Evolutionary conservation across 2,888 invertebrate species (phyloP).

Genomic region (Carcina quercana): DNA sequence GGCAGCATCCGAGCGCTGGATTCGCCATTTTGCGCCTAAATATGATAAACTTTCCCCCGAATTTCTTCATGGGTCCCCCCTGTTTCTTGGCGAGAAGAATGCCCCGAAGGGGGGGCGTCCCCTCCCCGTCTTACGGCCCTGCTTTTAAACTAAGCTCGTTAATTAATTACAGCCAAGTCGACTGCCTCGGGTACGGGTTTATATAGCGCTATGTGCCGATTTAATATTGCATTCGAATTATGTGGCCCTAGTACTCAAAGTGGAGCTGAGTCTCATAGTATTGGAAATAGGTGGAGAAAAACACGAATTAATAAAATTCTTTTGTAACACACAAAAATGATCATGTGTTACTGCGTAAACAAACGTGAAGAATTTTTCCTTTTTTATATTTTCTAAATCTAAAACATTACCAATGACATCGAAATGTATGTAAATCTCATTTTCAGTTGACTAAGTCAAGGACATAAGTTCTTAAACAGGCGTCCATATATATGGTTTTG

Average conservation of each 20-base stretch:
- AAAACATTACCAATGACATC: no score
- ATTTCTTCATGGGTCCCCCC: slow-evolving; percentile 60
- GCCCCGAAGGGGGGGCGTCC: slow-evolving; percentile 28
- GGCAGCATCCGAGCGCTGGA: slow-evolving; percentile 68
- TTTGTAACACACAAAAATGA: no score
- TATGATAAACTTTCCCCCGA: slow-evolving; percentile 75
- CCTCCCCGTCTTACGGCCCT: slow-evolving; percentile 71
- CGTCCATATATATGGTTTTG: no score
- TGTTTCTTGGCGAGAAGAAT: slow-evolving; percentile 44
- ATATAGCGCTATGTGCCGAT: slow-evolving; percentile 67
- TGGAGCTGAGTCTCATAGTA: no score
- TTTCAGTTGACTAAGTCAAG: no score
- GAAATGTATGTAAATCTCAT: no score
- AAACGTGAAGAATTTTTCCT: no score
- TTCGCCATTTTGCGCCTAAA: slow-evolving; percentile 75
- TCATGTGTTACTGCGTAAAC: no score
- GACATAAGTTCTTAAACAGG: no score
- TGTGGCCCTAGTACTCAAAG: slow-evolving; percentile 9
- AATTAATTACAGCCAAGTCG: slow-evolving; percentile 75
- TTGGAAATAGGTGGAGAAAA: no score
- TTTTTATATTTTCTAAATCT: no score
- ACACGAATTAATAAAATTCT: no score
- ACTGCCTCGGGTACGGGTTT: slow-evolving; percentile 59
- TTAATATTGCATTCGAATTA: slow-evolving; percentile 52
- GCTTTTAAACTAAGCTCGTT: slow-evolving; percentile 76